Evolutionary conservation across 2,888 invertebrate species (phyloP).

Genomic region (Calameuta pallipes): DNA sequence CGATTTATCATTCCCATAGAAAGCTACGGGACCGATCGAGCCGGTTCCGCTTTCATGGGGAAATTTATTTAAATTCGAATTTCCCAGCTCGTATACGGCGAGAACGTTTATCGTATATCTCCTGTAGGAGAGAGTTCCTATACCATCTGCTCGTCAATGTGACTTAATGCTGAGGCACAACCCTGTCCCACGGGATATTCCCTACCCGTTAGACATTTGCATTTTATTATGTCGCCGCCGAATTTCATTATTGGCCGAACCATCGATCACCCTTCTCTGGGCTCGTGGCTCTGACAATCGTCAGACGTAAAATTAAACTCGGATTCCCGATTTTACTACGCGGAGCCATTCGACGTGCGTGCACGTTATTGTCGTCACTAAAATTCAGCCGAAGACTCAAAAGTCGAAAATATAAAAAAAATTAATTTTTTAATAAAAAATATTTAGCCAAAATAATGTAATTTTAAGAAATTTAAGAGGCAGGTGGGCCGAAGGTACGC

Average conservation of each 20-base stretch:
- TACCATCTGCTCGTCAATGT: neutral
- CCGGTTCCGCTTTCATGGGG: neutral
- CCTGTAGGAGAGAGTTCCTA: neutral
- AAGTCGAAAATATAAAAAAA: neutral
- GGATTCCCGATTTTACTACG: no score
- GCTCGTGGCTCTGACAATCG: neutral
- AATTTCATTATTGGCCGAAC: slow-evolving; percentile 25
- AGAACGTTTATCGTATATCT: neutral
- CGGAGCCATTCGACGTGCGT: neutral
- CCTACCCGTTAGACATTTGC: neutral
- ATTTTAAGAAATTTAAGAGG: no score
- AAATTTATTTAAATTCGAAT: neutral
- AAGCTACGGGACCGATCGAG: neutral
- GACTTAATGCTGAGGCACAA: neutral
- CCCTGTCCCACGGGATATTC: neutral
- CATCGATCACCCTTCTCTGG: slow-evolving; percentile 21
- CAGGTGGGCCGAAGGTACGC: no score
- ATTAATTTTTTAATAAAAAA: neutral
- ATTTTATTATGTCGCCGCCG: slow-evolving; percentile 9
- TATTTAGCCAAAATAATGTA: neutral
- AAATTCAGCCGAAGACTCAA: no score
- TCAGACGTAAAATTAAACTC: neutral
- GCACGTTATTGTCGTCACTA: no score
- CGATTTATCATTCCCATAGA: neutral
- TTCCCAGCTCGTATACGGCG: neutral